Conservation (phyloP, 1,140 invertebrate genomes). For the Euwallacea fornicatus region DNA sequence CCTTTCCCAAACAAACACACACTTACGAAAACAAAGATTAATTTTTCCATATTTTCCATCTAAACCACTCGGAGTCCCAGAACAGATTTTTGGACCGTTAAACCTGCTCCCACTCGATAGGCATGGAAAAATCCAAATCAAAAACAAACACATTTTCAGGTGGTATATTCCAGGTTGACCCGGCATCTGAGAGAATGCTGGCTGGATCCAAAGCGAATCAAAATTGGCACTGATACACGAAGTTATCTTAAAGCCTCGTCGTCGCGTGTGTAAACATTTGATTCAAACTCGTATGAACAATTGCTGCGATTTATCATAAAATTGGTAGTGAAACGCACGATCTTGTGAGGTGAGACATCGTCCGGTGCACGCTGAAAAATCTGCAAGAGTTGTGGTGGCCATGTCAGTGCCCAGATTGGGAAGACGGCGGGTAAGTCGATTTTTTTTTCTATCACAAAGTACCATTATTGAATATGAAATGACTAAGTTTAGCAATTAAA, state of each 20-base stretch:
- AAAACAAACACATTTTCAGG: conserved; percentile 16
- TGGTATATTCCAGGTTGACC: conserved; percentile 6
- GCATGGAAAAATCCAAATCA: conserved; percentile 5
- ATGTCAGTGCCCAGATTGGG: conserved; percentile 26
- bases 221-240: conserved; percentile 21
- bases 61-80: not conserved
- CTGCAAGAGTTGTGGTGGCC: not conserved
- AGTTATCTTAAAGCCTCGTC: conserved; percentile 14
- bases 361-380: not conserved
- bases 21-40: not conserved
- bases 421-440: conserved; percentile 27
- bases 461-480: too few species aligned
- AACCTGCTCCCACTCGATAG: not conserved
- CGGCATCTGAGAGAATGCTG: not conserved
- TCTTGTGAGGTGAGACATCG: not conserved
- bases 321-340: not conserved
- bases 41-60: not conserved
- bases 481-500: too few species aligned
- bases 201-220: conserved; percentile 9
- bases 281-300: conserved; percentile 3
- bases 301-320: conserved; percentile 12
- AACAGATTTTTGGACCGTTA: not conserved
- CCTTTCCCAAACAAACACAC: not conserved
- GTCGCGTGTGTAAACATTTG: conserved; percentile 17
- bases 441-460: not conserved